These are phyloP conservation scores for Novumbra hubbsi DNA, from an alignment of 2,797 vertebrate genomes.

Conservation along the genomic window DNA sequence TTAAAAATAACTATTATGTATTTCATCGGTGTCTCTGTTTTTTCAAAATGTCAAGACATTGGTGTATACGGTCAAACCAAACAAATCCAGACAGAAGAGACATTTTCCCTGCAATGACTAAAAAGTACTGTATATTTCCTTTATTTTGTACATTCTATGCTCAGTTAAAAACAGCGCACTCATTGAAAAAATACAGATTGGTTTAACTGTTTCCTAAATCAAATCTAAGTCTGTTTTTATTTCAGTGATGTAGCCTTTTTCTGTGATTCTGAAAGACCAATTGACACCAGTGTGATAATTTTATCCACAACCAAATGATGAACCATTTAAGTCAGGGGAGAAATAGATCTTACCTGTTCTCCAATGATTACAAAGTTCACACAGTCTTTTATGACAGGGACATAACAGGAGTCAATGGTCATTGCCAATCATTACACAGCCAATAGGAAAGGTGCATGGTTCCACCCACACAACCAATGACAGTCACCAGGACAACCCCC, in stretches of 20 bases:
- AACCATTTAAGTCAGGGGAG: too few species aligned
- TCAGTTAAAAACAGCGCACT: background rate
- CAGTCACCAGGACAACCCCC: too few species aligned
- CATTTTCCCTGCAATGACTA: background rate
- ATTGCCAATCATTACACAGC: too few species aligned
- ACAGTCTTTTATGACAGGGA: too few species aligned
- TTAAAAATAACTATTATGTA: background rate
- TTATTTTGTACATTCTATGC: background rate
- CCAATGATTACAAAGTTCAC: too few species aligned
- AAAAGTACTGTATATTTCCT: background rate
- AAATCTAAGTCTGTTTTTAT: conserved; percentile 7
- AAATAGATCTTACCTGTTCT: too few species aligned
- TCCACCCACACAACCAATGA: too few species aligned
- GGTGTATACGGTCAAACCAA: background rate
- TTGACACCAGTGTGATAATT: background rate
- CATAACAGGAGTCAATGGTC: too few species aligned
- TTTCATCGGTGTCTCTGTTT: background rate
- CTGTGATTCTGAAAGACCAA: background rate
- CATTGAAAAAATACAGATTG: conserved; percentile 5
- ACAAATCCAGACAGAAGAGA: background rate
- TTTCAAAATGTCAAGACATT: background rate
- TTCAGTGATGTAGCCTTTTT: background rate
- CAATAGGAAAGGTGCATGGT: too few species aligned
- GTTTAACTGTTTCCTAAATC: conserved; percentile 3
- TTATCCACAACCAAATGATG: too few species aligned